Conservation (phyloP, 2,888 invertebrate genomes). For the Apotomis betuletana region DNA sequence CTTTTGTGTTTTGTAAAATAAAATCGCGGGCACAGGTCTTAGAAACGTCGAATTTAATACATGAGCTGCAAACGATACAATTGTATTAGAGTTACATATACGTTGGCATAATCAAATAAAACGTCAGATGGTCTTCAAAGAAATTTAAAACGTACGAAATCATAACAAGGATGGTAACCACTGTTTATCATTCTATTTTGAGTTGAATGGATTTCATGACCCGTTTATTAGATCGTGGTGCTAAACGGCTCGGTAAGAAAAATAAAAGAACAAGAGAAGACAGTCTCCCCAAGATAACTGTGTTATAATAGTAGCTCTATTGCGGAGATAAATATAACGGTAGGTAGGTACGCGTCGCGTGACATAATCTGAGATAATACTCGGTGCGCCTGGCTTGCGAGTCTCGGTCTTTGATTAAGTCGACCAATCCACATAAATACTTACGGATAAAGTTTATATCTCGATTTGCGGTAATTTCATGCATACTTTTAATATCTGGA, state of each 20-base stretch:
- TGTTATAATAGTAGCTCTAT: slow-evolving; percentile 59
- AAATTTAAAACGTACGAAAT: slow-evolving; percentile 43
- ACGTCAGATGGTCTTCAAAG: slow-evolving; percentile 37
- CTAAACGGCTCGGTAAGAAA: slow-evolving; percentile 52
- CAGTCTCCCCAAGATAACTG: slow-evolving; percentile 71
- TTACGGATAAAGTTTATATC: background rate
- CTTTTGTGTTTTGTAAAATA: no score
- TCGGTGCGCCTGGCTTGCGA: slow-evolving; percentile 34
- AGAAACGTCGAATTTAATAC: no score
- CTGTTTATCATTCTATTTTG: slow-evolving; percentile 49
- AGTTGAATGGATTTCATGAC: slow-evolving; percentile 53
- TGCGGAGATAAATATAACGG: slow-evolving; percentile 68
- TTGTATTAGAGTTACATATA: background rate
- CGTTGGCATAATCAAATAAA: background rate
- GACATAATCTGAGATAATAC: slow-evolving; percentile 57
- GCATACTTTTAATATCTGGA: background rate
- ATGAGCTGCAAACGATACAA: no score
- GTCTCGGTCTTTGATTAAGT: slow-evolving; percentile 33
- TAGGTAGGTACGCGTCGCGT: slow-evolving; percentile 60
- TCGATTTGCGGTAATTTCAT: background rate
- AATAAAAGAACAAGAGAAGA: slow-evolving; percentile 68
- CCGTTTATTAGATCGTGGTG: slow-evolving; percentile 57
- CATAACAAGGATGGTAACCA: slow-evolving; percentile 46
- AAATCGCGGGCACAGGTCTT: no score
- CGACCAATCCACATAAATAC: slow-evolving; percentile 25